These are phyloP conservation scores for Aspidapion aeneum DNA, from an alignment of 2,888 invertebrate species.

Conservation along the genomic window DNA sequence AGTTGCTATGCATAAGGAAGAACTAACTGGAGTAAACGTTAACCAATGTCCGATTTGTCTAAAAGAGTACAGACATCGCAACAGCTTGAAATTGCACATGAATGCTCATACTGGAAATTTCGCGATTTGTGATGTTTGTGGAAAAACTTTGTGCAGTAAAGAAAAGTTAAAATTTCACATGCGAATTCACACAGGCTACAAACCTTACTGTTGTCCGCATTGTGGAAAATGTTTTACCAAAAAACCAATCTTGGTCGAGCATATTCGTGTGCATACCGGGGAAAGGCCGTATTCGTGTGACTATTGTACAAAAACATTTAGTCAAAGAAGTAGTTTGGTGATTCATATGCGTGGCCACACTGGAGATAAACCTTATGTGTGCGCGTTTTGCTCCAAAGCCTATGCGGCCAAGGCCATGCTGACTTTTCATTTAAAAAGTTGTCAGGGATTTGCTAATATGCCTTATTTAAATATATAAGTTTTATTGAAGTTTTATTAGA, in stretches of 20 bases:
- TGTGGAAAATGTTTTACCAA: conserved; percentile 47
- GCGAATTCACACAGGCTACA: conserved; percentile 44
- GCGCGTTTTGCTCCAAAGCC: conserved; percentile 57
- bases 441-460: conserved; percentile 38
- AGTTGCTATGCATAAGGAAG: conserved; percentile 42
- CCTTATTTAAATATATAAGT: conserved; percentile 20
- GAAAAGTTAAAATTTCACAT: conserved; percentile 52
- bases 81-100: conserved; percentile 47
- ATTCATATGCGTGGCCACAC: conserved; percentile 64
- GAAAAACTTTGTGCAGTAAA: conserved; percentile 52
- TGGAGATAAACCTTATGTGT: conserved; percentile 59
- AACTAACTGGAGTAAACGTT: conserved; percentile 35
- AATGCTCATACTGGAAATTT: conserved; percentile 51
- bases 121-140: conserved; percentile 58
- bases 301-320: conserved; percentile 60
- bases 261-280: conserved; percentile 45
- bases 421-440: conserved; percentile 58
- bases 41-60: conserved; percentile 47
- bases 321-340: conserved; percentile 60
- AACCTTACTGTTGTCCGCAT: conserved; percentile 43
- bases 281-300: conserved; percentile 51
- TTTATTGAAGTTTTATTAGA: neutral
- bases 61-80: conserved; percentile 46
- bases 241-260: conserved; percentile 44
- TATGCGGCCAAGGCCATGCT: conserved; percentile 62